Base-by-base conservation (phyloP, 37 sponge, comb jelly and placozoan species). In the Cladorhizidae sp. region DNA sequence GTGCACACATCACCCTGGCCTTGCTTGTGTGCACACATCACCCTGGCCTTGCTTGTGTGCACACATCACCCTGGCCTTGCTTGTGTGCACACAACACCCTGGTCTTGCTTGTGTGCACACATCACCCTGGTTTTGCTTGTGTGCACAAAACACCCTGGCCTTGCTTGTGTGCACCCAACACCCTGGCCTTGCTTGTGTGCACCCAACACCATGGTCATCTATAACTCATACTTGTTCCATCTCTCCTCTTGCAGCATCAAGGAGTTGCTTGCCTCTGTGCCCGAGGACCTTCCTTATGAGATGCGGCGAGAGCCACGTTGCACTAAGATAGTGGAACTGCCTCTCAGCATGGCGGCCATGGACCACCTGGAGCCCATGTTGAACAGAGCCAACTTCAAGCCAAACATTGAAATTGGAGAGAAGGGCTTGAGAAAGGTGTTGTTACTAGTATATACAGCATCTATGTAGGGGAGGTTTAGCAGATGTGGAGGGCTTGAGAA, bases 291-390 rank as follows among this genome's bases (percentile, higher is more conserved):
- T 32, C 86, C 80, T 37, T 26, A 67, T 28, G 42, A 73, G 29
- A 41, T 82, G 74, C n/a, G 31, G n/a, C 43, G 74, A 50, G 36
- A 50, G 26, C 92, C 92, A 23, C 43, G 62, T 73, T 91, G 92
- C 50, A 72, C 75, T 11, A 79, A 91, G 63, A 88, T 87, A 33
- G 74, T 86, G 0, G 92, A 88, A 26, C 78, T 92, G 32, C 93
- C 96, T 3, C 78, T 50, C 81, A 88, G 87, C 71, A 82, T 88
- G 87, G 35, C 85, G 15, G 85, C 96, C 36, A 72, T 95, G 86
- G 96, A 95, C 75, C 96, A 95, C 73, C 87, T 95, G 64, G 57
- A 62, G 31, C 89, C 92, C 32, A 76, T 95, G 17, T 43, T 52
- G 61, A 42, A 82, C 43, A 23, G 89, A 12, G 12, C 31, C 32